Conservation (phyloP, 2,888 invertebrate genomes). For the Acanthoscelides obtectus region DNA sequence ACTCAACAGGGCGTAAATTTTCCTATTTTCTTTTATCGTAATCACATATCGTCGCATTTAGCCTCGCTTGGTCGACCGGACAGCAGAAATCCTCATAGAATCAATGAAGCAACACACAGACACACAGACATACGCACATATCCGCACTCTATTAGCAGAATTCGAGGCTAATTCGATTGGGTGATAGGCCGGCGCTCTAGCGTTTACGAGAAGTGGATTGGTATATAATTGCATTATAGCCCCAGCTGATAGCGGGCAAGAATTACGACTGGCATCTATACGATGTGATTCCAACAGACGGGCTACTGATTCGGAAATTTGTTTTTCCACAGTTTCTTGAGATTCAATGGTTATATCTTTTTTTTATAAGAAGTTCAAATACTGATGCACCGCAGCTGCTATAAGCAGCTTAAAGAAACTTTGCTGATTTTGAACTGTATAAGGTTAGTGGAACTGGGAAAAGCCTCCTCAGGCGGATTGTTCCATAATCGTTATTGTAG, state of each 20-base stretch:
- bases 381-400: too few species aligned
- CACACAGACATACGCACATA: too few species aligned
- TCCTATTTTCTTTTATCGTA: neutral
- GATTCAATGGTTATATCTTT: neutral
- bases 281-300: conserved; percentile 1
- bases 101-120: neutral
- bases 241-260: conserved; percentile 19
- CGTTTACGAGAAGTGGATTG: conserved; percentile 28
- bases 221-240: conserved; percentile 31
- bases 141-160: conserved; percentile 26
- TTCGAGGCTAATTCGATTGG: conserved; percentile 31
- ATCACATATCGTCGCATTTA: neutral
- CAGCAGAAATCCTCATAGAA: neutral
- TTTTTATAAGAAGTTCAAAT: too few species aligned
- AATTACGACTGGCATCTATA: conserved; percentile 20
- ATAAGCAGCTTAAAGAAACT: too few species aligned
- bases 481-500: too few species aligned
- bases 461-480: too few species aligned
- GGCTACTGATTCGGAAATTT: conserved; percentile 9
- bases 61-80: neutral
- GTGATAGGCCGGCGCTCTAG: neutral
- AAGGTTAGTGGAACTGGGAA: too few species aligned
- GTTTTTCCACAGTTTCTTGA: neutral
- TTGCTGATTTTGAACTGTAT: too few species aligned
- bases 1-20: too few species aligned